phyloP scores from a whole-genome alignment of 2,888 invertebrate genomes.

The Drosophila seclusa region DNA sequence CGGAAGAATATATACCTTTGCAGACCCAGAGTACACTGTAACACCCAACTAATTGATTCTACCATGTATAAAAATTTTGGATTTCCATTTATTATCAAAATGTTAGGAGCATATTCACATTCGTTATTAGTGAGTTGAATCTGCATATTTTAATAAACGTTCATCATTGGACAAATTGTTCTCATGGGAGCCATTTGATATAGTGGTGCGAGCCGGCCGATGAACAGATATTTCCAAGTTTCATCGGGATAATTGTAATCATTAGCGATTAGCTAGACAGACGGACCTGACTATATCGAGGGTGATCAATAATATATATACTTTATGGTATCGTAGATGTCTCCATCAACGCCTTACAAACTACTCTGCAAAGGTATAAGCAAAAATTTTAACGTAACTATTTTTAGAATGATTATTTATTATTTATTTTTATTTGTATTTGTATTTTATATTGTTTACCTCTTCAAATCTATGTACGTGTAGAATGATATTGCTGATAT shows the following conservation, averaged over 20 bases:
- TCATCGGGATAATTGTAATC: neutral
- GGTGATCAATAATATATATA: neutral
- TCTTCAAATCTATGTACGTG: slow-evolving; percentile 31
- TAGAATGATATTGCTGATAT: slow-evolving; percentile 46
- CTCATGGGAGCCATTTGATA: neutral
- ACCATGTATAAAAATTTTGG: neutral
- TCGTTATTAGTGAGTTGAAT: neutral
- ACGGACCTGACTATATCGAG: neutral
- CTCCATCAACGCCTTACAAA: neutral
- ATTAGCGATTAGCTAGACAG: neutral
- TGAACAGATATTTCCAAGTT: neutral
- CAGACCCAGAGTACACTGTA: neutral
- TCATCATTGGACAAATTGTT: neutral
- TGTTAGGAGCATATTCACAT: neutral
- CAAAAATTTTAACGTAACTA: slow-evolving; percentile 28
- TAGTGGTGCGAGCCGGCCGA: neutral
- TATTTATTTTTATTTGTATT: slow-evolving; percentile 27
- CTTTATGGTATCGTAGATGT: neutral
- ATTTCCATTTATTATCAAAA: neutral
- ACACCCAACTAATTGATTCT: neutral
- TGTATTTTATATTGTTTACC: slow-evolving; percentile 36
- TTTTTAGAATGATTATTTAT: slow-evolving; percentile 26
- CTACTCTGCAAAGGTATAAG: slow-evolving; percentile 1
- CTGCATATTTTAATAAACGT: neutral
- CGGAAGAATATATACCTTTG: neutral